A percentile compares a stretch with the other conserved stretches of the same genome.
Evolutionary conservation across 2,113 vertebrate species (phyloP).

Genomic region (Chaetorhynchus papuensis): DNA sequence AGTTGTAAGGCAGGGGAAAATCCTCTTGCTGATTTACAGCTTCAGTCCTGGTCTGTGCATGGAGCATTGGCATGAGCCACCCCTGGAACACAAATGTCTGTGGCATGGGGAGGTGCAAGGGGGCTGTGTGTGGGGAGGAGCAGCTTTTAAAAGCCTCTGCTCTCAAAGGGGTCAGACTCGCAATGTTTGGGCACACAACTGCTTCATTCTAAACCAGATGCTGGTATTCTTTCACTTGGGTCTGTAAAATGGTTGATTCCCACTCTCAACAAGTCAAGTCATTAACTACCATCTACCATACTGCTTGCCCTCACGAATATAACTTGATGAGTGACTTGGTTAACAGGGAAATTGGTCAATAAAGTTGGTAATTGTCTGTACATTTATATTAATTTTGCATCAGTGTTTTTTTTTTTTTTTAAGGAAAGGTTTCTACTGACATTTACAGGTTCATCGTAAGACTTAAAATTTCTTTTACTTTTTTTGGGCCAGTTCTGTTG

Average conservation of each 20-base stretch:
- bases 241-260: not conserved
- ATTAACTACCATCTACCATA: fast-evolving
- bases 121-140: fast-evolving
- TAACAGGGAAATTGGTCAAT: not conserved
- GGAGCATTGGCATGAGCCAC: fast-evolving
- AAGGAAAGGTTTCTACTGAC: not conserved
- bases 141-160: not conserved
- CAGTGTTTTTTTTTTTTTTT: no score
- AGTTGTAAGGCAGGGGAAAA: not conserved
- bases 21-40: not conserved
- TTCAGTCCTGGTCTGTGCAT: fast-evolving
- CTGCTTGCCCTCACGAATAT: not conserved
- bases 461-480: not conserved
- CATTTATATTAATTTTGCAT: not conserved
- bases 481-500: not conserved
- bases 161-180: fast-evolving
- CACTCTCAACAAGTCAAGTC: fast-evolving
- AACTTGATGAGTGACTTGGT: not conserved
- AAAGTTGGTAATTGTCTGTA: not conserved
- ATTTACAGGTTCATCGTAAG: not conserved
- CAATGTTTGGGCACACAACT: fast-evolving
- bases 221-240: fast-evolving
- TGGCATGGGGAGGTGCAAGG: no score
- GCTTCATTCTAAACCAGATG: fast-evolving
- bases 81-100: fast-evolving